These are phyloP conservation scores for Tyria jacobaeae DNA, from an alignment of 2,888 invertebrate species.

Conservation along the genomic window DNA sequence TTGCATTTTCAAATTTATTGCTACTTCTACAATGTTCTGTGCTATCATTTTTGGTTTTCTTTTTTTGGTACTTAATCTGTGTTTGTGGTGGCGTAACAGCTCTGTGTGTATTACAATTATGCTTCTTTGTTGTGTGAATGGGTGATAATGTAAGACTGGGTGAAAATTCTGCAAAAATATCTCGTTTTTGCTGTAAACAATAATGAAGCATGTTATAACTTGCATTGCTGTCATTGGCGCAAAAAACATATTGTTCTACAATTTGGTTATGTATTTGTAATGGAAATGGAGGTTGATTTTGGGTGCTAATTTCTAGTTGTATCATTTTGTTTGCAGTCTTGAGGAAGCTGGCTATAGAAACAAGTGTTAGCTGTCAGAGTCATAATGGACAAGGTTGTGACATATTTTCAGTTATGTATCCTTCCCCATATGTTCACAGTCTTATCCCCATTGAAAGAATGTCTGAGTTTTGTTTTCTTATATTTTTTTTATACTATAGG, in stretches of 20 bases:
- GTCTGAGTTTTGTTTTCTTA: too few relatives aligned
- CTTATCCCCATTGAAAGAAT: too few relatives aligned
- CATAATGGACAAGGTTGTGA: too few relatives aligned
- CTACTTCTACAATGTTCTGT: conserved; percentile 7
- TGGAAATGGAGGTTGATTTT: too few relatives aligned
- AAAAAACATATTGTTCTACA: neutral
- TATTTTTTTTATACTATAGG: too few relatives aligned
- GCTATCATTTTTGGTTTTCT: conserved; percentile 31
- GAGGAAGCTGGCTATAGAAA: too few relatives aligned
- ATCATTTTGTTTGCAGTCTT: too few relatives aligned
- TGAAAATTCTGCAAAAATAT: conserved; percentile 72
- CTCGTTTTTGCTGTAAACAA: conserved; percentile 75
- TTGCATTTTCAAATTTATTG: conserved; percentile 24
- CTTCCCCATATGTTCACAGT: too few relatives aligned
- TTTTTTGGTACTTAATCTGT: conserved; percentile 21
- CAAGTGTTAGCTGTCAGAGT: too few relatives aligned
- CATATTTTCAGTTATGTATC: too few relatives aligned
- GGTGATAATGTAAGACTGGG: conserved; percentile 59
- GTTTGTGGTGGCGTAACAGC: conserved; percentile 37
- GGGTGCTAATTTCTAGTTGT: too few relatives aligned
- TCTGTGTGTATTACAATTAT: conserved; percentile 58
- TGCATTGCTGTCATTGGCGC: neutral
- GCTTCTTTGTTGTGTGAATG: conserved; percentile 56
- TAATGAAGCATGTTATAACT: neutral
- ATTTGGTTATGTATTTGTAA: too few relatives aligned